Percentiles rank a stretch among this genome's conserved stretches.
Conservation (phyloP, 1,140 invertebrate genomes). For the Brachionus koreanus region DNA sequence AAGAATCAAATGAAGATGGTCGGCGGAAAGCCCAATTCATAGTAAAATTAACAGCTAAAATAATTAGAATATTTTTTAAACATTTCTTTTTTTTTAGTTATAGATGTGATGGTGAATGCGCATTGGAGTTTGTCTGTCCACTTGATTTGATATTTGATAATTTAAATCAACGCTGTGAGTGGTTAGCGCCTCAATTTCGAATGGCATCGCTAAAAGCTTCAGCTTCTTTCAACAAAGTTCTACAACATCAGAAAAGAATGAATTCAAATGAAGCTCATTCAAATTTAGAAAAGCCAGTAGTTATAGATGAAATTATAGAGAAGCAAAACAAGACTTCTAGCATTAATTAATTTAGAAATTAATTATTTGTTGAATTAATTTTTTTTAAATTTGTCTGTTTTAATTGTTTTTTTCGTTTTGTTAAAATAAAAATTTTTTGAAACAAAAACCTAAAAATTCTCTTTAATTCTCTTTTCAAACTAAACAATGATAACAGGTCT, state of each 20-base stretch:
- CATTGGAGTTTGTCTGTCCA: constrained; percentile 33
- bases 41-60: not conserved
- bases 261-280: not conserved
- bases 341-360: not conserved
- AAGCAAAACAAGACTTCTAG: not conserved
- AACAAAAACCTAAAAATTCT: too few species aligned
- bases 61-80: not conserved
- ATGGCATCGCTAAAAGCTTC: constrained; percentile 21
- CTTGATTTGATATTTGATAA: constrained; percentile 44
- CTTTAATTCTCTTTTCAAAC: too few species aligned
- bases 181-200: constrained; percentile 26
- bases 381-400: not conserved
- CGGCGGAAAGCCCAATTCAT: not conserved
- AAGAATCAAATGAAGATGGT: constrained; percentile 41
- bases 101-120: constrained; percentile 45
- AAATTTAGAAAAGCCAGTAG: constrained; percentile 11
- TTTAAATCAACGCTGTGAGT: constrained; percentile 41
- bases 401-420: not conserved
- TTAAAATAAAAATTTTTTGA: too few species aligned
- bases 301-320: not conserved
- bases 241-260: constrained; percentile 3
- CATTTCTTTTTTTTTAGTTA: constrained; percentile 13
- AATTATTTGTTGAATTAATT: not conserved
- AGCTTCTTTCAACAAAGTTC: not conserved
- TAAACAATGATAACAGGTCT: too few species aligned